These are phyloP conservation scores for Keiferia lycopersicella DNA, from an alignment of 2,888 invertebrate genomes.

Conservation along the genomic window DNA sequence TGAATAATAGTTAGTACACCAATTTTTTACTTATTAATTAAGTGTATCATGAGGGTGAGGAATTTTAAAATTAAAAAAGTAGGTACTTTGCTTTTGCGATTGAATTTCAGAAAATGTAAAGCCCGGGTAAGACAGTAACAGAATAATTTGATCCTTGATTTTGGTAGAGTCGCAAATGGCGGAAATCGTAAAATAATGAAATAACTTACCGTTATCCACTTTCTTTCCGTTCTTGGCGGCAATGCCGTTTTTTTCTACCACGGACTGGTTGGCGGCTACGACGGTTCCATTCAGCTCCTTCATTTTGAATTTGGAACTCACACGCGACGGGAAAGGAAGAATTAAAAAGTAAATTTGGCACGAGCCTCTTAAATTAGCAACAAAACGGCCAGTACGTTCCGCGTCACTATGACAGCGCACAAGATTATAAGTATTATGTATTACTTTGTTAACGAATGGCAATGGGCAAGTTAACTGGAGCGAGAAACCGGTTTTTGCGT, in stretches of 20 bases:
- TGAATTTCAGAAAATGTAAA: no score
- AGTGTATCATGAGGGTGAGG: no score
- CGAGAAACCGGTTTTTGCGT: slow-evolving; percentile 50
- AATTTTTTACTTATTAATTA: no score
- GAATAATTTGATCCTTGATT: neutral
- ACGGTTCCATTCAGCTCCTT: slow-evolving; percentile 60
- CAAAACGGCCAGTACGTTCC: slow-evolving; percentile 52
- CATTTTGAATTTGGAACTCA: slow-evolving; percentile 51
- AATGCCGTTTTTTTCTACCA: slow-evolving; percentile 46
- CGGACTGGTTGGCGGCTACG: slow-evolving; percentile 53
- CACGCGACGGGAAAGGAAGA: slow-evolving; percentile 29
- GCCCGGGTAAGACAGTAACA: no score
- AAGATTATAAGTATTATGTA: slow-evolving; percentile 32
- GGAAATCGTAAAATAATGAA: slow-evolving; percentile 3
- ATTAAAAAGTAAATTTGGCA: slow-evolving; percentile 33
- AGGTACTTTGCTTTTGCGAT: no score
- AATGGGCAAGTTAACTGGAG: slow-evolving; percentile 54
- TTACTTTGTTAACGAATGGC: slow-evolving; percentile 43
- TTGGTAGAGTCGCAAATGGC: neutral
- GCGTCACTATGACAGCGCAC: slow-evolving; percentile 69
- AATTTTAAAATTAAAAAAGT: no score
- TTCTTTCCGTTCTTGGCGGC: slow-evolving; percentile 66
- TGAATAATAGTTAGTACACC: no score
- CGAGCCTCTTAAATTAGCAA: slow-evolving; percentile 27
- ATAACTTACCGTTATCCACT: slow-evolving; percentile 57